These are phyloP conservation scores for Scaptomyza flava DNA, from an alignment of 2,888 invertebrate species.

Conservation along the genomic window DNA sequence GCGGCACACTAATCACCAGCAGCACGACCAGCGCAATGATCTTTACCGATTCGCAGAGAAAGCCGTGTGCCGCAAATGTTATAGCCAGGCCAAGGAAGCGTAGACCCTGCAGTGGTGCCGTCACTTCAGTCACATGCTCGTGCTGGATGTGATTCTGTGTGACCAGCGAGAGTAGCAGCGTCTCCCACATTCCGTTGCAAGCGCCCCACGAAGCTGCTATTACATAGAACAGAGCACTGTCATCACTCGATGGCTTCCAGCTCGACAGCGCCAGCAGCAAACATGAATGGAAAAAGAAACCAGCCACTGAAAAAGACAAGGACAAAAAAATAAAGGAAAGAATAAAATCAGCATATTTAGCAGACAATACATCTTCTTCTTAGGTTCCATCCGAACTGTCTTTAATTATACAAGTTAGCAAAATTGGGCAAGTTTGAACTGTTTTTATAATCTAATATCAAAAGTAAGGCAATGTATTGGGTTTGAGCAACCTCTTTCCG, in stretches of 20 bases:
- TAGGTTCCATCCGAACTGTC: no score
- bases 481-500: no score
- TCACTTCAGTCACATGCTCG: constrained; percentile 83
- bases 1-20: constrained; percentile 83
- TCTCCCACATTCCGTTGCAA: constrained; percentile 94
- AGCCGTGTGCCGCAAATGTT: constrained; percentile 87
- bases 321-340: neutral
- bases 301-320: constrained; percentile 87
- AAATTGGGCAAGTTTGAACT: no score
- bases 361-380: no score
- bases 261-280: constrained; percentile 90
- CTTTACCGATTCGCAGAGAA: constrained; percentile 86
- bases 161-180: constrained; percentile 85
- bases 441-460: no score
- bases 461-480: no score
- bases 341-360: neutral
- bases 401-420: no score
- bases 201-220: constrained; percentile 95
- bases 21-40: constrained; percentile 83
- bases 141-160: constrained; percentile 82
- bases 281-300: constrained; percentile 92
- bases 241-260: constrained; percentile 92
- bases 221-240: constrained; percentile 92
- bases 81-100: constrained; percentile 87
- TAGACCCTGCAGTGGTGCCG: constrained; percentile 86